Percentiles rank a stretch among this genome's conserved stretches.
Evolutionary conservation across 2,113 vertebrate species (phyloP).

Genomic region (Cryptotis parvus): DNA sequence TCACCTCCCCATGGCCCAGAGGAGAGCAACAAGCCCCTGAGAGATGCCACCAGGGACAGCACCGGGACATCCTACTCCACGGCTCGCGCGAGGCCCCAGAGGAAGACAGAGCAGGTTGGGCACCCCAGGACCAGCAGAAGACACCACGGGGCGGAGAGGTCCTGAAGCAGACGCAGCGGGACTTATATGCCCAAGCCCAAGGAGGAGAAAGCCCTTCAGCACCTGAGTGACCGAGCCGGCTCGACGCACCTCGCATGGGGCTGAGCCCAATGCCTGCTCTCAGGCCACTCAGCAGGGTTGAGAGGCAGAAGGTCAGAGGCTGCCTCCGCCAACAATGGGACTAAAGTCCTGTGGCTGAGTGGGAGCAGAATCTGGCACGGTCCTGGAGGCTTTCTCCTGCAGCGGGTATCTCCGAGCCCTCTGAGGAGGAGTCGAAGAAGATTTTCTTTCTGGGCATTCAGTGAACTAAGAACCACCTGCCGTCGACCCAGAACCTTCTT

Average conservation of each 20-base stretch:
- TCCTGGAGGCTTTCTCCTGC: not conserved
- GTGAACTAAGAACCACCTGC: too few species aligned
- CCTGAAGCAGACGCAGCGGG: too few species aligned
- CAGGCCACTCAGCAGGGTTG: not conserved
- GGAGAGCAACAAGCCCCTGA: not conserved
- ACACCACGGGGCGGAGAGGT: too few species aligned
- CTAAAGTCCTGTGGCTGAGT: not conserved
- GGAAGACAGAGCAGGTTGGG: not conserved
- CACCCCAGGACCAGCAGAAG: too few species aligned
- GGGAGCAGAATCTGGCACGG: not conserved
- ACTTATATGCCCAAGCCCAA: too few species aligned
- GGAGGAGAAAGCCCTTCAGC: too few species aligned
- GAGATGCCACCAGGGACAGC: conserved; percentile 6
- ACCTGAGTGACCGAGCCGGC: accelerated
- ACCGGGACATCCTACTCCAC: not conserved
- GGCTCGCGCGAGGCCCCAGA: not conserved
- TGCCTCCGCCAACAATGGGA: not conserved
- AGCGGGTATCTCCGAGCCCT: too few species aligned
- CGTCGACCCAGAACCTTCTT: too few species aligned
- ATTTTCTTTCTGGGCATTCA: not conserved
- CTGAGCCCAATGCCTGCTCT: not conserved
- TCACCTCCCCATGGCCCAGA: not conserved
- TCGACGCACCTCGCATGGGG: too few species aligned
- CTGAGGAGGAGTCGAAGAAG: too few species aligned
- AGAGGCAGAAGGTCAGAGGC: not conserved